Percentiles rank a stretch among this genome's conserved stretches.
phyloP scores from a whole-genome alignment of 2,888 invertebrate genomes.

The Oithona nana region DNA sequence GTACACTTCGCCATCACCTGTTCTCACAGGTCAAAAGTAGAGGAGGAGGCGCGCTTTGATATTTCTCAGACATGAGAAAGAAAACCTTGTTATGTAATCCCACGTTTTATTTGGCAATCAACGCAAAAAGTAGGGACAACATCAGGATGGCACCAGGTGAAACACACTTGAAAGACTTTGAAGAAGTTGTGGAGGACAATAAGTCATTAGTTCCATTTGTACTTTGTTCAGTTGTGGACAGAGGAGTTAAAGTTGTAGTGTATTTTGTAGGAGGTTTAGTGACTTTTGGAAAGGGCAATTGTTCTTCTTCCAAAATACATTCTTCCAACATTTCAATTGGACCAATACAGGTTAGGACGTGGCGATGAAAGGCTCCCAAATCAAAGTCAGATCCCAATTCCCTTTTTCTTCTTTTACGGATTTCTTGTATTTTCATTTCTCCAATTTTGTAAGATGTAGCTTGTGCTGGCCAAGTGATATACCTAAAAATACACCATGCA shows the following conservation, averaged over 20 bases:
- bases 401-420: conserved; percentile 25
- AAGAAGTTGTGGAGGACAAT: conserved; percentile 24
- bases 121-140: too few relatives aligned
- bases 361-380: conserved; percentile 26
- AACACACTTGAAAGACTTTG: too few relatives aligned
- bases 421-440: conserved; percentile 24
- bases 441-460: conserved; percentile 27
- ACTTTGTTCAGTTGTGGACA: conserved; percentile 24
- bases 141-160: too few relatives aligned
- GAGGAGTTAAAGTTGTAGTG: conserved; percentile 25
- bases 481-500: conserved; percentile 23
- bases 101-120: too few relatives aligned
- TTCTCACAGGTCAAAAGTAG: too few relatives aligned
- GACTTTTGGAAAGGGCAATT: conserved; percentile 27
- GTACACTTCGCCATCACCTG: too few relatives aligned
- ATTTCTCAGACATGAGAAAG: too few relatives aligned
- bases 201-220: conserved; percentile 26
- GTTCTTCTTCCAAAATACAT: conserved; percentile 18
- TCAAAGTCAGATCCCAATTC: conserved; percentile 26
- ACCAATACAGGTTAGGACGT: conserved; percentile 23
- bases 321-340: conserved; percentile 25
- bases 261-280: conserved; percentile 26
- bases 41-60: too few relatives aligned
- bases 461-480: conserved; percentile 27
- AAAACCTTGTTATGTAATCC: too few relatives aligned